Evolutionary conservation across 2,888 invertebrate species (phyloP).

Genomic region (Gerris lacustris): DNA sequence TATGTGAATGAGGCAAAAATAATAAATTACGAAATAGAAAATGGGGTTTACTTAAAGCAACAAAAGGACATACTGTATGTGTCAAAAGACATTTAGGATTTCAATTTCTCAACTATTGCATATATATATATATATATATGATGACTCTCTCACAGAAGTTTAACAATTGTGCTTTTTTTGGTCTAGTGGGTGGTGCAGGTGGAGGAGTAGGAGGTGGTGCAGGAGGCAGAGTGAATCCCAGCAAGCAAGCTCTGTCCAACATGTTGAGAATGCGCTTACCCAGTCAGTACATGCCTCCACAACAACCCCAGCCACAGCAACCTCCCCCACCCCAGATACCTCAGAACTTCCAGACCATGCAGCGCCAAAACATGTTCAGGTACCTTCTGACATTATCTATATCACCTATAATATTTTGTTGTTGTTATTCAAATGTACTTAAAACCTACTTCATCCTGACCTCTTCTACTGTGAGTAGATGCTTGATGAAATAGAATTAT

Average conservation of each 20-base stretch:
- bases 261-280: conserved; percentile 71
- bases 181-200: conserved; percentile 3
- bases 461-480: too few relatives aligned
- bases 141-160: too few relatives aligned
- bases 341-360: conserved; percentile 38
- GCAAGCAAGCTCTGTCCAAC: conserved; percentile 73
- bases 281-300: conserved; percentile 39
- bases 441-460: too few relatives aligned
- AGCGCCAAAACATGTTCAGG: conserved; percentile 39
- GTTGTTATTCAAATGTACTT: conserved; percentile 37
- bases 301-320: conserved; percentile 27
- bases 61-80: too few relatives aligned
- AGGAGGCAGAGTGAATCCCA: conserved; percentile 43
- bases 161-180: background rate
- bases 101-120: too few relatives aligned
- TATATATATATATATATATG: too few relatives aligned
- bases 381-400: conserved; percentile 28
- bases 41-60: too few relatives aligned
- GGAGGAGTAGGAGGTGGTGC: conserved; percentile 11
- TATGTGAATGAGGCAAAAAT: too few relatives aligned
- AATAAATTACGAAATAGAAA: too few relatives aligned
- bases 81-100: too few relatives aligned
- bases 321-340: conserved; percentile 33
- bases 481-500: too few relatives aligned
- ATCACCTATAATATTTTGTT: conserved; percentile 41